Evolutionary conservation across 1,140 invertebrate species (phyloP).

Genomic region (Oryctes rhinoceros): DNA sequence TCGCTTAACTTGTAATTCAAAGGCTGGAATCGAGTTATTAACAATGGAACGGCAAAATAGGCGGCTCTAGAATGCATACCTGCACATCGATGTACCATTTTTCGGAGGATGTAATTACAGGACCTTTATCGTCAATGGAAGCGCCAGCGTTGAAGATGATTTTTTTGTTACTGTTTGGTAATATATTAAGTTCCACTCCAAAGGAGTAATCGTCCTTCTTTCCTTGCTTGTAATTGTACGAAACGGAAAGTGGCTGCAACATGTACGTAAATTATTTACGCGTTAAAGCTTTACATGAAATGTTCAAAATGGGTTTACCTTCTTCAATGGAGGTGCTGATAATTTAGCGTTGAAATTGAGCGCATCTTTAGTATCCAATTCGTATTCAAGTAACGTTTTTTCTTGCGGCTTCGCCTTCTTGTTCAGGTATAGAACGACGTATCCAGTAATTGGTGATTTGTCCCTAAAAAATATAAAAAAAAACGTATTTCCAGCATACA

Average conservation of each 20-base stretch:
- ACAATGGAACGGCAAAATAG: not conserved
- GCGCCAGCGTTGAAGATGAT: conserved; percentile 60
- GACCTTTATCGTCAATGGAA: conserved; percentile 53
- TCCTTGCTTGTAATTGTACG: conserved; percentile 60
- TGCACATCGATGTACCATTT: not conserved
- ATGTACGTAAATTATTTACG: conserved; percentile 12
- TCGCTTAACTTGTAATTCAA: conserved; percentile 8
- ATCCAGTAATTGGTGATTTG: conserved; percentile 49
- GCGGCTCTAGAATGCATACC: conserved; percentile 3
- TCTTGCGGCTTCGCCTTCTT: conserved; percentile 73
- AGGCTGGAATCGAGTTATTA: not conserved
- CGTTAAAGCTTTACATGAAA: not conserved
- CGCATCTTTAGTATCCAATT: not conserved
- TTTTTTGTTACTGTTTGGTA: conserved; percentile 70
- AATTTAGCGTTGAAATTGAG: conserved; percentile 61
- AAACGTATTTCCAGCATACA: not conserved
- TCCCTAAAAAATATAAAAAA: conserved; percentile 15
- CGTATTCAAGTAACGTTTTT: conserved; percentile 64
- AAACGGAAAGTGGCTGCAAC: conserved; percentile 64
- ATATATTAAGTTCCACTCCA: conserved; percentile 68
- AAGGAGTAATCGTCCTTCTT: conserved; percentile 51
- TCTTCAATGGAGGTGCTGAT: conserved; percentile 70
- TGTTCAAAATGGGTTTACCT: conserved; percentile 61
- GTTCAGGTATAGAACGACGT: conserved; percentile 71
- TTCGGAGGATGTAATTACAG: not conserved